Evolutionary conservation across 1,140 invertebrate genomes (phyloP), one percentile per base, ranked within the genome.

Genomic region (Aphaenogaster rudis): DNA sequence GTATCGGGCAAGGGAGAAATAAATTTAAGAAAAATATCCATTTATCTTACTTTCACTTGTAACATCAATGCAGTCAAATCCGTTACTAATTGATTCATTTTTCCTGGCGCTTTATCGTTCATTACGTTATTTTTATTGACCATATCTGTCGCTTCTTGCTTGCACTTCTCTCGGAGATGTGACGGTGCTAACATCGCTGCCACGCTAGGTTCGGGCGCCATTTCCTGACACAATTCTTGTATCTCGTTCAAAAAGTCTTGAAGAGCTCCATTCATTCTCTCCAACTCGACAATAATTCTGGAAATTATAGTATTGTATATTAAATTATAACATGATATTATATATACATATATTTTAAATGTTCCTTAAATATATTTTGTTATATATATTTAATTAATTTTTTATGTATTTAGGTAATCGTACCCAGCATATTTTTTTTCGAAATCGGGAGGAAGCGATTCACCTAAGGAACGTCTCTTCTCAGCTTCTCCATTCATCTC

Each of bases 401-500:
- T 69, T 63, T 36, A 76, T 21, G 3, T 71, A 85, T 61, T 28
- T 71, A 79, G 4, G 5, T 69, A 45, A 2, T 15, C 59, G 67
- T 92, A 95, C 95, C 97, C 96, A 11, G 99, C 99, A 95, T 99
- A 99, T 93, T 97, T 97, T 91, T 97, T 97, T 94, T 99, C 98
- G 94, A 99, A 99, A 91, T 99, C 98, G 69, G 98, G 96, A 13
- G 97, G 96, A 80, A 98, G 96, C 71, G 96, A 96, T 92, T 98
- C 96, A 36, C 97, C 97, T 94, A 98, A 98, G 6, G 98, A 98
- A 93, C 97, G 97, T 90, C 97, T 96, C 94, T 98, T 98, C 94
- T 99, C 99, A 17, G 98, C 98, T 94, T 98, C 97, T 86, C 97
- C 96, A 93, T 99, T 99, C 97, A 99, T 98, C 59, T 98, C 97